These are phyloP conservation scores for Acrobasis suavella DNA, from an alignment of 2,888 invertebrate genomes.

Conservation along the genomic window DNA sequence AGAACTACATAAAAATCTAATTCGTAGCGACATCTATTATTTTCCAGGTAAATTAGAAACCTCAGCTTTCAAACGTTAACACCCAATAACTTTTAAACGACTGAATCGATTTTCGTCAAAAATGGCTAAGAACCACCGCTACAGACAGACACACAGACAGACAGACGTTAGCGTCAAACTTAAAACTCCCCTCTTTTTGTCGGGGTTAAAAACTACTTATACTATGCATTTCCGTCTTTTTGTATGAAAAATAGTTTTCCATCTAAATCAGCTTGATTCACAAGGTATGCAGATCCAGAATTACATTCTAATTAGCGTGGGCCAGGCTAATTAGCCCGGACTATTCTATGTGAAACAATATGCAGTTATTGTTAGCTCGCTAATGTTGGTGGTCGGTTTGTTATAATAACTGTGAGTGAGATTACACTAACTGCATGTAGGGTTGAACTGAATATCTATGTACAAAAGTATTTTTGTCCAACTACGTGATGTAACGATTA, in stretches of 20 bases:
- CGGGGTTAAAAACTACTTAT: too few relatives aligned
- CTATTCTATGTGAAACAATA: conserved; percentile 14
- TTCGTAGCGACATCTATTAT: too few relatives aligned
- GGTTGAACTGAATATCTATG: conserved; percentile 5
- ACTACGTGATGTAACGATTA: too few relatives aligned
- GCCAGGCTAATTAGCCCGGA: background rate
- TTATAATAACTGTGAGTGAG: conserved; percentile 25
- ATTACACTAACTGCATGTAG: conserved; percentile 15
- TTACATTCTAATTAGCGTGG: conserved; percentile 11
- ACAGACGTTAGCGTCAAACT: too few relatives aligned
- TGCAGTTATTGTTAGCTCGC: conserved; percentile 24
- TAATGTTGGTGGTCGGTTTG: conserved; percentile 23
- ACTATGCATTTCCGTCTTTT: background rate
- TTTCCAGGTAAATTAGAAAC: too few relatives aligned
- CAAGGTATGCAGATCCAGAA: background rate
- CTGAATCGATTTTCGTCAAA: too few relatives aligned
- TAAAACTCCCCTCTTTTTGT: too few relatives aligned
- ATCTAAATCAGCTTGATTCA: background rate
- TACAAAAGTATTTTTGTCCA: background rate
- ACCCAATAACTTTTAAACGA: too few relatives aligned
- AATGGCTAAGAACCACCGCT: too few relatives aligned
- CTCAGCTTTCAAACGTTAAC: too few relatives aligned
- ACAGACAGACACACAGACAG: too few relatives aligned
- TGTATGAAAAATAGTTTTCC: background rate
- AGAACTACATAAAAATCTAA: too few relatives aligned